Conservation (phyloP, 1,140 invertebrate genomes). For the Calephelis nemesis region DNA sequence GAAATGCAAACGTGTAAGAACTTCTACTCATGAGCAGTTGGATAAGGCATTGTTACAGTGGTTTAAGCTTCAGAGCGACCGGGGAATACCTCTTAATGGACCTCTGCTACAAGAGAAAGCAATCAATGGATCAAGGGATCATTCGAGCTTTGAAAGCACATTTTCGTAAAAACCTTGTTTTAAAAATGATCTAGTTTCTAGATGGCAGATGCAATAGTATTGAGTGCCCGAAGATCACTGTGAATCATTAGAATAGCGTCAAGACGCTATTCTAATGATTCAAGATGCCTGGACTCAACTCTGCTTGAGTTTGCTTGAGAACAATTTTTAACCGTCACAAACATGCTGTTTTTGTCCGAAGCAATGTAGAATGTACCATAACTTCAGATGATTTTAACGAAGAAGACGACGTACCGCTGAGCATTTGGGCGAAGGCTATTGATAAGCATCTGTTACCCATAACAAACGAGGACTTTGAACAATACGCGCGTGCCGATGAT, state of each 20-base stretch:
- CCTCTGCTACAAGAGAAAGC: constrained; percentile 34
- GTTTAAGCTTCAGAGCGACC: constrained; percentile 30
- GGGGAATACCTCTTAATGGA: constrained; percentile 28
- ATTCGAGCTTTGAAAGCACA: constrained; percentile 36
- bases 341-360: constrained; percentile 36
- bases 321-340: constrained; percentile 39
- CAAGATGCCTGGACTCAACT: constrained; percentile 41
- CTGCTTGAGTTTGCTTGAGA: too few relatives aligned
- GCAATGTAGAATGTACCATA: constrained; percentile 29
- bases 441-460: constrained; percentile 33
- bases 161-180: constrained; percentile 32
- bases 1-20: constrained; percentile 33
- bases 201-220: constrained; percentile 25
- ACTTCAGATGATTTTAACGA: constrained; percentile 28
- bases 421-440: constrained; percentile 34
- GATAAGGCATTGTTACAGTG: constrained; percentile 32
- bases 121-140: constrained; percentile 40
- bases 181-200: constrained; percentile 33
- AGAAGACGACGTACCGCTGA: constrained; percentile 36
- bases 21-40: constrained; percentile 26
- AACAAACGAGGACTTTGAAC: constrained; percentile 41
- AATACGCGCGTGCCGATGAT: constrained; percentile 40
- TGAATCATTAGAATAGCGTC: too few relatives aligned
- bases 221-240: constrained; percentile 32
- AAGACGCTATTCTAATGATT: constrained; percentile 45